A percentile compares a stretch with the other conserved stretches of the same genome.
These are phyloP conservation scores for Fragariocoptes setiger DNA, from an alignment of 1,140 invertebrate species.

Conservation along the genomic window DNA sequence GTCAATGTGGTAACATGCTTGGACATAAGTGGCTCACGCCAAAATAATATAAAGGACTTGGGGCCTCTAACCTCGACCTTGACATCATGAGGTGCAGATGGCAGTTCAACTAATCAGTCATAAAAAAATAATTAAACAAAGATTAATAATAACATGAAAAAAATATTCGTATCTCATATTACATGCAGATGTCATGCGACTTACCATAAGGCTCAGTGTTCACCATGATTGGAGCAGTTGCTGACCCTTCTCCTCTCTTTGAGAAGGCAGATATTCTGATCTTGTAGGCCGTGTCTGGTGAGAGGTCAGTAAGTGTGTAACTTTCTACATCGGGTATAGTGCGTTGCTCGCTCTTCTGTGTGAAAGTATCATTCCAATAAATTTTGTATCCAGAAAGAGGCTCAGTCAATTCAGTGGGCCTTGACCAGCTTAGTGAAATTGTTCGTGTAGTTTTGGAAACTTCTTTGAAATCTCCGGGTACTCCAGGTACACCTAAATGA, in stretches of 20 bases:
- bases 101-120: too few species aligned
- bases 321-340: conserved; percentile 42
- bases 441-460: conserved; percentile 36
- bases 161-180: too few species aligned
- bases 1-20: too few species aligned
- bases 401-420: conserved; percentile 56
- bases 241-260: conserved; percentile 61
- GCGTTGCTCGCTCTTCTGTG: conserved; percentile 30
- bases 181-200: conserved; percentile 16
- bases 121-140: conserved; percentile 7
- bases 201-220: conserved; percentile 88
- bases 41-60: too few species aligned
- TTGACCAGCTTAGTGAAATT: conserved; percentile 56
- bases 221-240: conserved; percentile 66
- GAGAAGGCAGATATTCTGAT: conserved; percentile 76
- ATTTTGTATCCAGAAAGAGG: conserved; percentile 76
- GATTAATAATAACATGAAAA: too few species aligned
- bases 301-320: conserved; percentile 51
- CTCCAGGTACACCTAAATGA: conserved; percentile 80
- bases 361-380: conserved; percentile 87
- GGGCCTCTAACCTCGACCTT: too few species aligned
- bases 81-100: too few species aligned
- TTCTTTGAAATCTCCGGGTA: conserved; percentile 43
- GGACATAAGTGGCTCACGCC: too few species aligned
- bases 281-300: conserved; percentile 80